Conservation (phyloP, 2,888 invertebrate genomes). For the Idaea aversata region DNA sequence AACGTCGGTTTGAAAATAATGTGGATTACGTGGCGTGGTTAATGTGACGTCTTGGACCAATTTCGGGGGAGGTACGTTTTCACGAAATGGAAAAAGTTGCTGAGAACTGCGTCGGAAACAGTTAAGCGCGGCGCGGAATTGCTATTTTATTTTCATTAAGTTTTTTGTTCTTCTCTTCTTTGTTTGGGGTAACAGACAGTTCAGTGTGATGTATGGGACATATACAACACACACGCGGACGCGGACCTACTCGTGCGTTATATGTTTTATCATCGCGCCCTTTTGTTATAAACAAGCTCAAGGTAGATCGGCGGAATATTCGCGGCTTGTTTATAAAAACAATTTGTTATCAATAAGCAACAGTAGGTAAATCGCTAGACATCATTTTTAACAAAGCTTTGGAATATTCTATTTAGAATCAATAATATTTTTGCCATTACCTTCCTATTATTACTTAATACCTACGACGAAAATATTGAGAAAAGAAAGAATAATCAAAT, state of each 20-base stretch:
- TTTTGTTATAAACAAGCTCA: not conserved
- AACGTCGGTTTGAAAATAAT: slow-evolving; percentile 64
- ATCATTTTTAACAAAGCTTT: no score
- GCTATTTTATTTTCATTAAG: slow-evolving; percentile 2
- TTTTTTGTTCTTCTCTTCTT: slow-evolving; percentile 2
- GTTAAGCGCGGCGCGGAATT: slow-evolving; percentile 5
- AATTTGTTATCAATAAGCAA: no score
- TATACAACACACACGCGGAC: not conserved
- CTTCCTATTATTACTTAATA: not conserved
- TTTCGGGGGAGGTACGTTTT: slow-evolving; percentile 29
- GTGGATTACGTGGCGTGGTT: slow-evolving; percentile 55
- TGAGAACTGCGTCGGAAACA: slow-evolving; percentile 11
- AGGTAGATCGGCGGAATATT: not conserved
- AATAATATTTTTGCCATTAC: not conserved
- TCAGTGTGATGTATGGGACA: not conserved
- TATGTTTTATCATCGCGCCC: not conserved
- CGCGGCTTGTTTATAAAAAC: not conserved
- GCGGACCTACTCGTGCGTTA: not conserved
- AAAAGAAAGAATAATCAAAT: not conserved
- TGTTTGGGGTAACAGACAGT: not conserved
- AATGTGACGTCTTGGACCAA: slow-evolving; percentile 37
- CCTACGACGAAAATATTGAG: not conserved
- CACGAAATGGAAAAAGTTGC: slow-evolving; percentile 22
- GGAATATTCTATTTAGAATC: no score
- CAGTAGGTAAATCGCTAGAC: no score